Evolutionary conservation across 1,140 invertebrate genomes (phyloP), one percentile per base, ranked within the genome.

Genomic region (Drosophila seguyi): DNA sequence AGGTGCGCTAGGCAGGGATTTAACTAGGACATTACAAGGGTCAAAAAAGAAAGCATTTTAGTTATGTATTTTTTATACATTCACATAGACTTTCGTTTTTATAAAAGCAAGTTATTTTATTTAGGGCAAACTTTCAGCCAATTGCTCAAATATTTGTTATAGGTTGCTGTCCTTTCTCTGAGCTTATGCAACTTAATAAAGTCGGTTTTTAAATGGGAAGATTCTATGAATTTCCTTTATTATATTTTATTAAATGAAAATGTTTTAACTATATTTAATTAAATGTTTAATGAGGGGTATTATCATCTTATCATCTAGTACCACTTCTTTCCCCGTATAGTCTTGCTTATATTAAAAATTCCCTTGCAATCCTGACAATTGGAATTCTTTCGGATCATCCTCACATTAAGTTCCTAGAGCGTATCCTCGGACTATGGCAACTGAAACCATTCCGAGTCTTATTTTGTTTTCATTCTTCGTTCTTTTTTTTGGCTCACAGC

Each of bases 341-440:
- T 34, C 25, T 25, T n/a, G 4, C 14, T 10, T 41, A 58, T 58
- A 31, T 27, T 59, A 59, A 44, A 44, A 53, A 36, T 45, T 45
- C n/a, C 59, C 18, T 7, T 22, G 11, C 25, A 31, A 8, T 34
- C 11, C 34, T 38, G 5, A 8, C 16, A 31, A 22, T 38, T 31
- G 1, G 7, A 31, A 48, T 39, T 59, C 27, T 29, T 59, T 45
- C 0, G 39, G 25, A 47, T 47, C 20, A 22, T 48, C 22, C 11
- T 20, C 22, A 22, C 20, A 27, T 22, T 55, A 29, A n/a, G 25
- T 38, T 67, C 4, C 29, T 44, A 66, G 25, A 69, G 68, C 31
- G 65, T 48, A 69, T 72, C 31, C 4, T 27, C 3, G 25, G 44
- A 22, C 22, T 74, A 16, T 34, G 31, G 31, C 27, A 73, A 39